Conservation (phyloP, 2,113 vertebrate species). For the Carassius auratus region DNA sequence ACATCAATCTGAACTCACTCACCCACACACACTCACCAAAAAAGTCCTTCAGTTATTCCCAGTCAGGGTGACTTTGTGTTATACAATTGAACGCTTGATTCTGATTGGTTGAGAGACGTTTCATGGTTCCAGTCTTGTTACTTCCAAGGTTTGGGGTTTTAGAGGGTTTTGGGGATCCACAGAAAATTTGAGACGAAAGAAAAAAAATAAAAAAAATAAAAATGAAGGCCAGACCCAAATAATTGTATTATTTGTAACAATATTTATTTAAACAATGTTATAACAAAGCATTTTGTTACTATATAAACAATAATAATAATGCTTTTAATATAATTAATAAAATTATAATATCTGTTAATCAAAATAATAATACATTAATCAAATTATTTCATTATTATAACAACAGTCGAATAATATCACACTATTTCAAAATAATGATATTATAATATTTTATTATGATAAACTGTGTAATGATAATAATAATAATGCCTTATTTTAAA, state of each 20-base stretch:
- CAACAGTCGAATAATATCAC: no score
- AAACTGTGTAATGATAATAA: no score
- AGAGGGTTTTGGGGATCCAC: background rate
- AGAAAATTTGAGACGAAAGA: background rate
- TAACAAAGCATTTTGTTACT: background rate
- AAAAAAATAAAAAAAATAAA: no score
- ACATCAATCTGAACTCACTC: background rate
- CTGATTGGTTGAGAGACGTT: background rate
- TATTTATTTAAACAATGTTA: background rate
- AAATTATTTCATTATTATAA: no score
- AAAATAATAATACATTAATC: no score
- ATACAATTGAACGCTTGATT: background rate
- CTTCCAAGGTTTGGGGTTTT: background rate
- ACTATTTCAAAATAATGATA: background rate
- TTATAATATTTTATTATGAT: background rate
- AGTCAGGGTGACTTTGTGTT: background rate
- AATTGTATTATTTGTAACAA: background rate
- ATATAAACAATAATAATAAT: no score
- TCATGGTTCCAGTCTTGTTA: background rate
- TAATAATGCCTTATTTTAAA: no score
- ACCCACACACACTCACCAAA: background rate
- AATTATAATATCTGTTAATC: no score
- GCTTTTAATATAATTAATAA: no score
- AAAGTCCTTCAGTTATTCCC: background rate
- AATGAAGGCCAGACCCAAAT: no score